Evolutionary conservation across 2,888 invertebrate genomes (phyloP), one percentile per base, ranked within the genome.

Genomic region (Latrodectus hesperus): DNA sequence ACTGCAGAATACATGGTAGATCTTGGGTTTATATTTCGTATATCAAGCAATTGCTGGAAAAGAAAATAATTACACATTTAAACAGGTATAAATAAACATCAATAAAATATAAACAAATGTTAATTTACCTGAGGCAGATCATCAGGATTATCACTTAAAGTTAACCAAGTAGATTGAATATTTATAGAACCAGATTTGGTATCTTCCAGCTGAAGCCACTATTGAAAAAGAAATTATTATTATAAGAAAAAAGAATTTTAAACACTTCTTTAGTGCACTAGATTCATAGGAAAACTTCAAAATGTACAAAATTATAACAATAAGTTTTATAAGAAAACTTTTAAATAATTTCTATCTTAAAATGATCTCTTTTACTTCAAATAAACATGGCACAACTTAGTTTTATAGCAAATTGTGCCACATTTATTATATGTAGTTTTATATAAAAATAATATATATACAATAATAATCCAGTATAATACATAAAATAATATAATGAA

Each of bases 201-300:
- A 92, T 97, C 96, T 92, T 99, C 98, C 90, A 99, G 93, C 0
- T 97, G 96, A 90, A 98, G 94, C 98, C 99, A 99, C 97, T 98
- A 92, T 16, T 70, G 74, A 76, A n/a, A 51, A 71, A 74, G 49
- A 38, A n/a, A 65, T 17, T 60, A 14, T 17, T 60, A 14, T 75
- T 60, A 12, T 55, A 53, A n/a, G 38, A 6, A 38, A 38, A 38
- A 38, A 38, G 38, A 3, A 4, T 6, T 6, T 6, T 38, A 38
- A 38, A 38, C 2, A 38, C 38, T 38, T 6, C 38, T 38, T 3
- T 38, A 38, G 4, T 38, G 1, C 2, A 38, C 4, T 38, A 38
- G 4, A 38, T 38, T 38, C 38, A 0, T 6, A 38, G 38, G 38
- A 38, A 38, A 38, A 38, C 6, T 38, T 38, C 38, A 38, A 38